A percentile compares a stretch with the other conserved stretches of the same genome.
These are phyloP conservation scores for Synergus gifuensis DNA, from an alignment of 2,888 invertebrate genomes.

Conservation along the genomic window DNA sequence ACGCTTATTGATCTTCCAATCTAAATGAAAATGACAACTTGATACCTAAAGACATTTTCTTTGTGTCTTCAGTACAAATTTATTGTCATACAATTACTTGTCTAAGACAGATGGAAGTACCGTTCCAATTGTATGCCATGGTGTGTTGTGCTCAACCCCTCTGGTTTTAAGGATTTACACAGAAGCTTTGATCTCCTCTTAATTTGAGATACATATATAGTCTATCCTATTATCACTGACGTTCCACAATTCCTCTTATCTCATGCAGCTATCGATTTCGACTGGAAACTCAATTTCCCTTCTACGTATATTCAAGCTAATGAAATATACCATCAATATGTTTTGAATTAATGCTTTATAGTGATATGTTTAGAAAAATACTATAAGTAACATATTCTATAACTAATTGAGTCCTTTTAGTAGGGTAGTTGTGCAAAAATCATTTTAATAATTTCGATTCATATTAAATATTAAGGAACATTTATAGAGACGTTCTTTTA, in stretches of 20 bases:
- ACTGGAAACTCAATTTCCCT: slow-evolving; percentile 1
- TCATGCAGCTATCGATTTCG: slow-evolving; percentile 14
- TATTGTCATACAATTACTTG: neutral
- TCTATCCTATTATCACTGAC: slow-evolving; percentile 4
- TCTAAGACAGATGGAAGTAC: neutral
- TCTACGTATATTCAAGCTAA: neutral
- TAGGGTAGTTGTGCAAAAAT: too few species aligned
- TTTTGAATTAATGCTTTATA: neutral
- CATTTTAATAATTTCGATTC: too few species aligned
- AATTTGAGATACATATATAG: neutral
- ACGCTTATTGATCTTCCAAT: neutral
- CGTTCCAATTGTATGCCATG: neutral
- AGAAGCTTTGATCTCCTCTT: slow-evolving; percentile 3
- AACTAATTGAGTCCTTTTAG: neutral
- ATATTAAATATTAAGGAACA: neutral
- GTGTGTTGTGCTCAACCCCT: slow-evolving; percentile 9
- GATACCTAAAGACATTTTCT: neutral
- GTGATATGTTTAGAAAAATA: neutral
- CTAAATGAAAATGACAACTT: neutral
- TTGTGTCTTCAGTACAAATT: neutral
- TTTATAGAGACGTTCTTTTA: neutral
- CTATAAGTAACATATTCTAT: neutral
- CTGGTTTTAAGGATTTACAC: slow-evolving; percentile 1
- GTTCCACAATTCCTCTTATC: neutral
- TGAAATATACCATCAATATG: neutral